Percentiles rank a stretch among this genome's conserved stretches.
Conservation (phyloP, 2,797 vertebrate genomes). For the Hirundo rustica region DNA sequence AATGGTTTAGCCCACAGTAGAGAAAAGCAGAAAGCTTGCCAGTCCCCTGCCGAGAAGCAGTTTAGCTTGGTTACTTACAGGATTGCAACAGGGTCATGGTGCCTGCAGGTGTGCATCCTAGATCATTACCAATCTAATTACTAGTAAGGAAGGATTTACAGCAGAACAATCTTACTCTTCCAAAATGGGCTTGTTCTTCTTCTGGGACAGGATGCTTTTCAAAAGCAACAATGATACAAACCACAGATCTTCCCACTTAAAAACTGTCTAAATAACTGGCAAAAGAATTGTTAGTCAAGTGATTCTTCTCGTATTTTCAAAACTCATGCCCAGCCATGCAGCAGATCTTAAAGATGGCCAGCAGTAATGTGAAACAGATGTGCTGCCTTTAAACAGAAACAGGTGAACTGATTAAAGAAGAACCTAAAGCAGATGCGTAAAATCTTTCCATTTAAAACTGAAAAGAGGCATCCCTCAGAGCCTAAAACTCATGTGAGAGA, state of each 20-base stretch:
- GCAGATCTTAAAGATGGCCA: constrained; percentile 61
- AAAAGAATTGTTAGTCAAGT: constrained; percentile 44
- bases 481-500: not conserved
- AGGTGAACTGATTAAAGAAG: constrained; percentile 64
- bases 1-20: not conserved
- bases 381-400: constrained; percentile 64
- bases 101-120: constrained; percentile 28
- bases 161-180: not conserved
- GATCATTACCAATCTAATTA: constrained; percentile 2
- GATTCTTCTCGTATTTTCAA: constrained; percentile 38
- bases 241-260: not conserved
- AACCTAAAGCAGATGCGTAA: constrained; percentile 63
- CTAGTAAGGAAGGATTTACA: not conserved
- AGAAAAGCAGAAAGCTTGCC: not conserved
- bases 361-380: constrained; percentile 60
- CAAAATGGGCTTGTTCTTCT: not conserved
- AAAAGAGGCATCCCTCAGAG: constrained; percentile 12
- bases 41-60: not conserved
- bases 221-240: not conserved
- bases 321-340: constrained; percentile 41
- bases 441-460: constrained; percentile 53
- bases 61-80: constrained; percentile 1
- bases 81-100: not conserved
- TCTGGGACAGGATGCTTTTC: not conserved
- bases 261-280: not conserved